Evolutionary conservation across 2,113 vertebrate species (phyloP).

Genomic region (Sula dactylatra): DNA sequence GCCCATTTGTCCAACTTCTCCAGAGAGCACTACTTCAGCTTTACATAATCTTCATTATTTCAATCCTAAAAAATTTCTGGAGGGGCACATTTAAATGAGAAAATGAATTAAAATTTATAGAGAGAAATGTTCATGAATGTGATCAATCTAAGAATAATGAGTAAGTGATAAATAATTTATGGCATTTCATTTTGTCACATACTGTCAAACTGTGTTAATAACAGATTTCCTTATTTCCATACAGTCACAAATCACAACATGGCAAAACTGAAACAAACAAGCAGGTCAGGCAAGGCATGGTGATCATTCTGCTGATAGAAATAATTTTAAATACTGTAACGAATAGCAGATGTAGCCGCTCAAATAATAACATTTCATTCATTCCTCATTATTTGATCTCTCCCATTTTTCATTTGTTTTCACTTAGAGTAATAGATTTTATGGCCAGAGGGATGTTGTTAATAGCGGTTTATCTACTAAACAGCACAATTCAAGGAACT

Average conservation of each 20-base stretch:
- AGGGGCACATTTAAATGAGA: background rate
- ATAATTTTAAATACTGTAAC: background rate
- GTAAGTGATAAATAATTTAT: constrained; percentile 44
- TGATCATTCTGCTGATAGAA: background rate
- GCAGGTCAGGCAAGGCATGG: background rate
- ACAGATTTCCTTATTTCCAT: constrained; percentile 35
- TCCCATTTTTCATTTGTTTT: constrained; percentile 18
- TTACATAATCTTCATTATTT: background rate
- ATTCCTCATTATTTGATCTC: background rate
- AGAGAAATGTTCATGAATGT: background rate
- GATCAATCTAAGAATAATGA: constrained; percentile 21
- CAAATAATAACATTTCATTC: background rate
- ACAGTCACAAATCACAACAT: constrained; percentile 17
- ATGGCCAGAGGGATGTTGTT: background rate
- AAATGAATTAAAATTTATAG: constrained; percentile 42
- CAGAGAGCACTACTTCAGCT: background rate
- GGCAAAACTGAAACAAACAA: constrained; percentile 19
- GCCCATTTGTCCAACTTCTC: background rate
- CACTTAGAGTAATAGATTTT: background rate
- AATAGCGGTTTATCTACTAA: background rate
- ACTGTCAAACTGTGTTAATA: constrained; percentile 32
- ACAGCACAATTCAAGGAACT: background rate
- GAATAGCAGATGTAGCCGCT: background rate
- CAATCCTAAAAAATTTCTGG: background rate
- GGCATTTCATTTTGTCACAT: constrained; percentile 32